A percentile compares a stretch with the other conserved stretches of the same genome.
These are phyloP conservation scores for Tetropium fuscum DNA, from an alignment of 2,888 invertebrate genomes.

Conservation along the genomic window DNA sequence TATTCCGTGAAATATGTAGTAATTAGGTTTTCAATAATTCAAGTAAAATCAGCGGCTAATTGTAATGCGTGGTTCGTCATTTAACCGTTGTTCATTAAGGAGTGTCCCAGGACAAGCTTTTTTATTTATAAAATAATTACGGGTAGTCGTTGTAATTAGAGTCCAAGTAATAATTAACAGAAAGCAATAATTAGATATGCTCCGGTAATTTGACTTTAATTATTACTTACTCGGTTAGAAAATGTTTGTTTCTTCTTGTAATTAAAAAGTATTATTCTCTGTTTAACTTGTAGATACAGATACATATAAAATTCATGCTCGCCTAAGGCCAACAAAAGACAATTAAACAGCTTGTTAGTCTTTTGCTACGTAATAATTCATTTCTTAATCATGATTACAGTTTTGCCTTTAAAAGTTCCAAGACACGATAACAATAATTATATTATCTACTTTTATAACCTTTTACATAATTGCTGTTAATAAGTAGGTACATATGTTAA, in stretches of 20 bases:
- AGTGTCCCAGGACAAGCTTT: slow-evolving; percentile 39
- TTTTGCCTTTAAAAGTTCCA: slow-evolving; percentile 13
- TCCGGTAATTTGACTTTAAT: slow-evolving; percentile 40
- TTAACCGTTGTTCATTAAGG: slow-evolving; percentile 35
- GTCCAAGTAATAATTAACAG: slow-evolving; percentile 16
- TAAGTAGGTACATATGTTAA: too few relatives aligned
- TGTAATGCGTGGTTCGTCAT: slow-evolving; percentile 22
- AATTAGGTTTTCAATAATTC: slow-evolving; percentile 19
- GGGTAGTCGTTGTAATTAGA: slow-evolving; percentile 17
- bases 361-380: slow-evolving; percentile 24
- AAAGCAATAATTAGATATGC: slow-evolving; percentile 39
- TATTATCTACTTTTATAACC: slow-evolving; percentile 12
- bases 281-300: slow-evolving; percentile 24
- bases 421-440: slow-evolving; percentile 21
- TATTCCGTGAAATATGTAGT: slow-evolving; percentile 1
- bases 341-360: slow-evolving; percentile 29
- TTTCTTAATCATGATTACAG: slow-evolving; percentile 23
- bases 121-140: slow-evolving; percentile 40
- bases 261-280: slow-evolving; percentile 27
- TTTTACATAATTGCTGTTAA: slow-evolving; percentile 5
- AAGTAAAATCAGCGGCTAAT: slow-evolving; percentile 23
- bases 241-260: slow-evolving; percentile 21
- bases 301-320: slow-evolving; percentile 26
- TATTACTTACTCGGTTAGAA: slow-evolving; percentile 21
- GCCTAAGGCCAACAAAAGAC: slow-evolving; percentile 35